Percentiles rank a stretch among this genome's conserved stretches.
phyloP scores from a whole-genome alignment of 2,888 invertebrate genomes.

The Chaitophorus viminalis region DNA sequence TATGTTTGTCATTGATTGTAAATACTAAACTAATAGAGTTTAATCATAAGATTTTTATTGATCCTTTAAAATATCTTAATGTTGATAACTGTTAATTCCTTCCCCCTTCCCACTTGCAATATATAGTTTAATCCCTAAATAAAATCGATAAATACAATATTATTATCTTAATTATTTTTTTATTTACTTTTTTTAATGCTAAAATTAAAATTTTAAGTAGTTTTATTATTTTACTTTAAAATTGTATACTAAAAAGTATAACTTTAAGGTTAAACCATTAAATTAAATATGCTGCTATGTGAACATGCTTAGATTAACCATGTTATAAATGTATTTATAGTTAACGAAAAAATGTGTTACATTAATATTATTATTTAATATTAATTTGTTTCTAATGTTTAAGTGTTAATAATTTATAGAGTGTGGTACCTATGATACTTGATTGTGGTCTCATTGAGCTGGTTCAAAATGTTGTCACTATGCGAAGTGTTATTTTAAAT shows the following conservation, averaged over 20 bases:
- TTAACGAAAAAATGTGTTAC: conserved; percentile 67
- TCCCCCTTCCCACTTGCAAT: neutral
- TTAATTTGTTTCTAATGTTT: neutral
- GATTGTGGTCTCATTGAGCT: conserved; percentile 96
- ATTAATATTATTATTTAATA: conserved; percentile 68
- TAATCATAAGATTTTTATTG: no score
- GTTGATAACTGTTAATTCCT: neutral
- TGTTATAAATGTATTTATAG: no score
- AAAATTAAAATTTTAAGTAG: neutral
- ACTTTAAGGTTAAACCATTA: no score
- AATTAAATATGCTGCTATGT: no score
- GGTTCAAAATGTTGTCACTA: conserved; percentile 86
- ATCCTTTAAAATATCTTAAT: no score
- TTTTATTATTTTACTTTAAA: no score
- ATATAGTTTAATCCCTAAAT: neutral
- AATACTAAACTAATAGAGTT: no score
- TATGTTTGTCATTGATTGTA: no score
- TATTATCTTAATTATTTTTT: neutral
- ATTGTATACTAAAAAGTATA: no score
- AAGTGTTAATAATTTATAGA: conserved; percentile 69
- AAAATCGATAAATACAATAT: neutral
- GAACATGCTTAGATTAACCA: no score
- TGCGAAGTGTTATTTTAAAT: conserved; percentile 74
- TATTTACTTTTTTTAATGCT: neutral
- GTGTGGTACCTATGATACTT: conserved; percentile 93